Evolutionary conservation across 2,113 vertebrate species (phyloP), one percentile per base, ranked within the genome.

Genomic region (Blennius ocellaris): DNA sequence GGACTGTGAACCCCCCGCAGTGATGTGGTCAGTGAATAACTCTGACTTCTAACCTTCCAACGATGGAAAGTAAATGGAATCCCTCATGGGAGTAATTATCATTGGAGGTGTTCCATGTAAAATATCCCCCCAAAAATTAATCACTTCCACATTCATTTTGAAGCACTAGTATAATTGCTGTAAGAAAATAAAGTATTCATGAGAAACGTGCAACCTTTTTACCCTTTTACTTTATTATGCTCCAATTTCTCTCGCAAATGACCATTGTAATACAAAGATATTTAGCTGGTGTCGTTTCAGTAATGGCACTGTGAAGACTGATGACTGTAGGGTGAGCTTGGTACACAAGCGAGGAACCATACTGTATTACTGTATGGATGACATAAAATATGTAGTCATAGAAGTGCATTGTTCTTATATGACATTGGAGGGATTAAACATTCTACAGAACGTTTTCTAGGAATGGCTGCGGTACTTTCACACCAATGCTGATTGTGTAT

Each of bases 41-140:
- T n/a, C 11, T 56, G 72, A 60, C 38, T 11, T 43, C 21, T 63
- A 68, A 59, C 49, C 52, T 72, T 57, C 38, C 8, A 47, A 45
- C 57, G 45, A 49, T 11, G 30, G 11, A n/a, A 56, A 61, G 16
- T 49, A 59, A 12, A 60, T 15, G 11, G 43, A 66, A 51, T 71
- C 2, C 5, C 39, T 43, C 36, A 52, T 56, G 11, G 6, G 14
- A 63, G 21, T 56, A 53, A 72, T 58, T 41, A 45, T 45, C 30
- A 36, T 45, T 71, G 14, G 11, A 57, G 17, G 11, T 41, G 14
- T 66, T 70, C 11, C 51, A 44, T 62, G 39, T 37, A 48, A 8
- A 51, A 52, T 21, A n/a, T 17, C 3, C 16, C 7, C 8, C 45
- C n/a, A n/a, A 59, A 39, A 58, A 52, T 43, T 1, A 57, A 16